These are phyloP conservation scores for Pharmacophagus antenor DNA, from an alignment of 2,888 invertebrate genomes.

Conservation along the genomic window DNA sequence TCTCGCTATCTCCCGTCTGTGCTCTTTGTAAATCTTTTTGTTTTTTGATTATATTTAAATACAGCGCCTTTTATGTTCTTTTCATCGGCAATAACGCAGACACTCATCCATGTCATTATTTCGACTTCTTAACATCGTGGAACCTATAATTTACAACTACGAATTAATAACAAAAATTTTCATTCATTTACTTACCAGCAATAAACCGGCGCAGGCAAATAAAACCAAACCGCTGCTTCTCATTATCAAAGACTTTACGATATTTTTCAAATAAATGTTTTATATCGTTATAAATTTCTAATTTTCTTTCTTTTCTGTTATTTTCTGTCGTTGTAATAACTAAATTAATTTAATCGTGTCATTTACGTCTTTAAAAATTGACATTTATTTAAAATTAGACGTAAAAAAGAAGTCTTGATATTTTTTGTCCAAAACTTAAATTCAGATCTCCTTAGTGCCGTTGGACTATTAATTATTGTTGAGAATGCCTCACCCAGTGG, in stretches of 20 bases:
- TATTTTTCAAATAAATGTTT: constrained; percentile 23
- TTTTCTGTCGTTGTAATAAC: constrained; percentile 23
- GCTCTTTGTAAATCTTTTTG: no score
- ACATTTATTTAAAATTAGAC: constrained; percentile 27
- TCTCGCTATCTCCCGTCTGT: no score
- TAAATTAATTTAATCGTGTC: constrained; percentile 26
- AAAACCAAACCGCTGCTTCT: constrained; percentile 61
- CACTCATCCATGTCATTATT: no score
- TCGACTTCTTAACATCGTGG: not conserved
- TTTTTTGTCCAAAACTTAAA: constrained; percentile 1
- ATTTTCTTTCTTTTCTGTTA: constrained; percentile 28
- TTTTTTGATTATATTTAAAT: no score
- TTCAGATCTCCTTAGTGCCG: constrained; percentile 1
- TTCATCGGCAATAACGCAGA: no score
- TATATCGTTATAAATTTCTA: constrained; percentile 18
- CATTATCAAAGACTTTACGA: constrained; percentile 44
- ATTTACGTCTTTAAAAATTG: constrained; percentile 19
- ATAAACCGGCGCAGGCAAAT: constrained; percentile 64
- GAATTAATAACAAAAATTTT: not conserved
- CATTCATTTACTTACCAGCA: constrained; percentile 53
- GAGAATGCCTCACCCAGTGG: no score
- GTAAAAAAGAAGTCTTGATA: constrained; percentile 1
- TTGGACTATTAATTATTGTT: not conserved
- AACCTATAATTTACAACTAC: not conserved
- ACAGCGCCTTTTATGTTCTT: no score